Base-by-base conservation (phyloP, 2,888 invertebrate genomes). In the Plebejus melissa region DNA sequence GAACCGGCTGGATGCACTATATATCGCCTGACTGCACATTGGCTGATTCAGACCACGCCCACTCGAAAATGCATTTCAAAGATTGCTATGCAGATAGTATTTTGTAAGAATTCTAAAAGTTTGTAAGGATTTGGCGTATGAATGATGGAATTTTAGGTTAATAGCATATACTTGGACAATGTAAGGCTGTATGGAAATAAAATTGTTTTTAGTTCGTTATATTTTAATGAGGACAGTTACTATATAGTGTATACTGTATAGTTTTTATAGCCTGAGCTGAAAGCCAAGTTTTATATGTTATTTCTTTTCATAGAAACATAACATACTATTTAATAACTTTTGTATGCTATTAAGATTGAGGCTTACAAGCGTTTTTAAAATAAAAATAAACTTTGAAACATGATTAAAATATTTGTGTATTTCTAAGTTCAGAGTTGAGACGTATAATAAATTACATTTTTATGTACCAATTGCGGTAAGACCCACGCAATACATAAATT, bases 21-120 rank as follows among this genome's bases (percentile, higher is more conserved):
- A 91, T 90, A 91, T 89, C 93, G 94, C 92, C 90, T 93, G 91
- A 92, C 77, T 94, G 92, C 90, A 93, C 94, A 94, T 94, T 94
- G 94, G 93, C 88, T 90, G 92, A 88, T 88, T 86, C 84, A 86
- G 84, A 82, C 91, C 92, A 90, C 93, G 91, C 94, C 94, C 83
- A 88, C 85, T 83, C 85, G 85, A 87, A 88, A 93, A 93, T 93
- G 93, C 93, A 93, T 91, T 92, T 89, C 86, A 87, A 89, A 93
- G 92, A 92, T 92, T 92, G 89, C 90, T 89, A 89, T 91, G 91
- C 91, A 91, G 89, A 88, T 87, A 87, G 86, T 83, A 85, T 85
- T 85, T 84, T 79, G 82, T 82, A 86, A 90, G 87, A 83, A 81
- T 82, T 83, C 82, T 80, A 78, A 83, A 87, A 88, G 85, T 87